phyloP scores from a whole-genome alignment of 2,797 vertebrate species.

The Botia kubotai region DNA sequence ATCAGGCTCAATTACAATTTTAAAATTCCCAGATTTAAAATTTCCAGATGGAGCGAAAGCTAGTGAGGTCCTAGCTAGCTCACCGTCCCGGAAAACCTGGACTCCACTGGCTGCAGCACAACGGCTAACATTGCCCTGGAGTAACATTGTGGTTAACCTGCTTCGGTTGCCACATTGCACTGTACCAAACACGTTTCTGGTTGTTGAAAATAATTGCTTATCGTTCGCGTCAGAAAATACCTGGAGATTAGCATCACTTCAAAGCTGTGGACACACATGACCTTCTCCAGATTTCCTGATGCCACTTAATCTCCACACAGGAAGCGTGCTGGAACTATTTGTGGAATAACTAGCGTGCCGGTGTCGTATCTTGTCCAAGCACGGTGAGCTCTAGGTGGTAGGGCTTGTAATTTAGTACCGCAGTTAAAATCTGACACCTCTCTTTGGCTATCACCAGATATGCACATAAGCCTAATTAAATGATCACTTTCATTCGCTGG shows the following conservation, averaged over 20 bases:
- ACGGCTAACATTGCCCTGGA: neutral
- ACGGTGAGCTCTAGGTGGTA: slow-evolving; percentile 45
- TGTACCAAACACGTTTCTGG: slow-evolving; percentile 17
- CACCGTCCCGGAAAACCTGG: too few relatives aligned
- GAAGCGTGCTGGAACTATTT: slow-evolving; percentile 52
- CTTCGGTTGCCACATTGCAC: neutral
- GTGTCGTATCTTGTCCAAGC: slow-evolving; percentile 38
- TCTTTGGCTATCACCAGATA: slow-evolving; percentile 84
- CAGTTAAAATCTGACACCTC: slow-evolving; percentile 73
- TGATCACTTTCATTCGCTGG: slow-evolving; percentile 89
- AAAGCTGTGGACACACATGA: slow-evolving; percentile 59
- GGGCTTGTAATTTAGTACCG: slow-evolving; percentile 88
- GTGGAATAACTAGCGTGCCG: slow-evolving; percentile 60
- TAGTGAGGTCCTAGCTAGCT: too few relatives aligned
- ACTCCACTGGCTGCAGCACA: neutral
- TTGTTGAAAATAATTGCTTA: slow-evolving; percentile 51
- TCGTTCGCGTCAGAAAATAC: slow-evolving; percentile 46
- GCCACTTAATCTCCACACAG: slow-evolving; percentile 53
- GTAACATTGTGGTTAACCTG: neutral
- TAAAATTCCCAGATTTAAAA: too few relatives aligned
- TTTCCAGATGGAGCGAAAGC: too few relatives aligned
- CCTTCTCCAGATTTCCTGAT: slow-evolving; percentile 55
- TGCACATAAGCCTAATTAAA: slow-evolving; percentile 94
- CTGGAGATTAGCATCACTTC: slow-evolving; percentile 54
- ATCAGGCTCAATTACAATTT: too few relatives aligned